These are phyloP conservation scores for Pentalonia nigronervosa DNA, from an alignment of 1,140 invertebrate species.

Conservation along the genomic window DNA sequence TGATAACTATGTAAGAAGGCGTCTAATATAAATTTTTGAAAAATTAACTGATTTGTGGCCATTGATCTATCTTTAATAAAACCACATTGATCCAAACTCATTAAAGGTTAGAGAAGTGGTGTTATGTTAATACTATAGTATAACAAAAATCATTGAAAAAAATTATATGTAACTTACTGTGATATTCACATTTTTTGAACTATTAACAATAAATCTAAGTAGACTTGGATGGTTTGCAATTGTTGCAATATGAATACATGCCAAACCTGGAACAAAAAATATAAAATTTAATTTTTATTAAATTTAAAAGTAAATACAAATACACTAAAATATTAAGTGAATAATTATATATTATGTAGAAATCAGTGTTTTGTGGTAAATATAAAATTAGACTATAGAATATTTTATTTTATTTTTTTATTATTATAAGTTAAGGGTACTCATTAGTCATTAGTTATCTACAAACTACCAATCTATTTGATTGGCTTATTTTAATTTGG, in stretches of 20 bases:
- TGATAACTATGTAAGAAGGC: too few relatives aligned
- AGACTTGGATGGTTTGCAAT: constrained; percentile 47
- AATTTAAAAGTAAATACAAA: neutral
- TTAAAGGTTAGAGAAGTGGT: too few relatives aligned
- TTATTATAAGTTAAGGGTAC: neutral
- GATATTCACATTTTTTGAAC: constrained; percentile 45
- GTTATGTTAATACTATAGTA: neutral
- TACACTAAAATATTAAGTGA: neutral
- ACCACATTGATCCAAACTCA: too few relatives aligned
- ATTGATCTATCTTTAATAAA: too few relatives aligned
- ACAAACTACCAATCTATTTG: neutral
- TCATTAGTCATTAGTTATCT: neutral
- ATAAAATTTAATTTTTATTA: neutral
- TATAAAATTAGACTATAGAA: neutral
- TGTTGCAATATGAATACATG: constrained; percentile 54
- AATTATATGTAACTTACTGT: constrained; percentile 3
- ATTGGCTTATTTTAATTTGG: neutral
- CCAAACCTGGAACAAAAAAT: constrained; percentile 38
- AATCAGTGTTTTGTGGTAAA: neutral
- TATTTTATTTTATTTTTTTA: neutral
- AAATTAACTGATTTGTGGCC: too few relatives aligned
- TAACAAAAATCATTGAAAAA: neutral
- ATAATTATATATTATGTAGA: neutral
- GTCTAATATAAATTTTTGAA: too few relatives aligned
- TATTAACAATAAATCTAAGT: constrained; percentile 41